Evolutionary conservation across 2,888 invertebrate species (phyloP), one percentile per base, ranked within the genome.

Genomic region (Acronicta leporina): DNA sequence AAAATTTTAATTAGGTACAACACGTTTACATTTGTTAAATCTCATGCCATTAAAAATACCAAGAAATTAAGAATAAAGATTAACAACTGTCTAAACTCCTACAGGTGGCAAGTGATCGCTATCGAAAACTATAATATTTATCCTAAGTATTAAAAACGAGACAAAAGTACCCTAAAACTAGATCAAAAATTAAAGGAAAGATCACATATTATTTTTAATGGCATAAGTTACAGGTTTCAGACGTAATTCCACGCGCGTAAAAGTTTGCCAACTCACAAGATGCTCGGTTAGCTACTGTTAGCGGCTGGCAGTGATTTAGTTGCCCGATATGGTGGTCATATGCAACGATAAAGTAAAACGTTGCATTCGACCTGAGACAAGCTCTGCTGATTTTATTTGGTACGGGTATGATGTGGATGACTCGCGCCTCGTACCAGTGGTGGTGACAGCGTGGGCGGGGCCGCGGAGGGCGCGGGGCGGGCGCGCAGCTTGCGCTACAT

Each of bases 401-500:
- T 14, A 35, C 5, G 27, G 35, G 25, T 20, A 8, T 6, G 9
- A 8, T 5, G 14, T 2, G 25, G 27, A n/a, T 38, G n/a, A n/a
- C 7, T 38, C 33, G 11, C 4, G 33, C 33, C 33, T 33, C 33
- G 33, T 33, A 11, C 11, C 11, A 0, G 33, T 0, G 11, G 11
- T 0, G 33, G 33, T 11, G 33, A 30, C 30, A 4, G 11, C 27
- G 10, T 5, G 10, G 1, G 15, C 15, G 82, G 68, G 87, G 82
- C 51, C 84, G 80, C 47, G 68, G 85, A 9, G 30, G 9, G 15
- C 15, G 82, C 69, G 66, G 87, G 82, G 51, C 84, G 80, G 68
- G 85, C 83, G 80, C 86, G 88, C 63, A 81, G 82, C 69, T 77
- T 78, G 74, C 86, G 92, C 90, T 93, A 93, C 85, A 90, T 82